These are phyloP conservation scores for Ailuropoda melanoleuca DNA, from an alignment of 2,113 vertebrate genomes.

Conservation along the genomic window DNA sequence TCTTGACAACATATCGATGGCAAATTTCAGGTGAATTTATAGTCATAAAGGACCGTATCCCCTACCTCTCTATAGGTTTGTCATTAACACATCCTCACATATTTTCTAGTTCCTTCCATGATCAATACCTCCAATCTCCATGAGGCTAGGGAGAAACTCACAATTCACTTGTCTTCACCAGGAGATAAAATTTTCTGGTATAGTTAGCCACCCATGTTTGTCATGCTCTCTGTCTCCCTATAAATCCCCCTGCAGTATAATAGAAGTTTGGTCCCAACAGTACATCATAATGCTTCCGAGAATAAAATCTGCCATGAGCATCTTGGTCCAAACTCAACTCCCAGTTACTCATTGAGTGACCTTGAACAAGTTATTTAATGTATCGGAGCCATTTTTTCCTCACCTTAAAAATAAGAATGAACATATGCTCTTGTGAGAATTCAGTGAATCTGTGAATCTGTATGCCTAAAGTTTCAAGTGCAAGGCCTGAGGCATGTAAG, in stretches of 20 bases:
- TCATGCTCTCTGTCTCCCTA: not conserved
- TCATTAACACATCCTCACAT: not conserved
- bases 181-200: not conserved
- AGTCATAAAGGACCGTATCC: not conserved
- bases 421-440: not conserved
- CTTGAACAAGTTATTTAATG: not conserved
- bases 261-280: not conserved
- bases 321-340: not conserved
- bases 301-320: not conserved
- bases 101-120: not conserved
- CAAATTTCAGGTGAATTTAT: not conserved
- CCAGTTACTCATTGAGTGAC: not conserved
- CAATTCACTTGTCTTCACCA: not conserved
- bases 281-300: not conserved
- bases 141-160: not conserved
- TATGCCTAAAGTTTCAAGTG: not conserved
- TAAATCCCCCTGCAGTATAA: not conserved
- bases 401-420: not conserved
- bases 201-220: not conserved
- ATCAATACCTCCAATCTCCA: not conserved
- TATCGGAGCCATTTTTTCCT: not conserved
- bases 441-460: not conserved
- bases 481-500: not conserved
- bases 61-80: not conserved
- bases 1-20: not conserved